Evolutionary conservation across 2,113 vertebrate species (phyloP).

Genomic region (Cochlearius cochlearius): DNA sequence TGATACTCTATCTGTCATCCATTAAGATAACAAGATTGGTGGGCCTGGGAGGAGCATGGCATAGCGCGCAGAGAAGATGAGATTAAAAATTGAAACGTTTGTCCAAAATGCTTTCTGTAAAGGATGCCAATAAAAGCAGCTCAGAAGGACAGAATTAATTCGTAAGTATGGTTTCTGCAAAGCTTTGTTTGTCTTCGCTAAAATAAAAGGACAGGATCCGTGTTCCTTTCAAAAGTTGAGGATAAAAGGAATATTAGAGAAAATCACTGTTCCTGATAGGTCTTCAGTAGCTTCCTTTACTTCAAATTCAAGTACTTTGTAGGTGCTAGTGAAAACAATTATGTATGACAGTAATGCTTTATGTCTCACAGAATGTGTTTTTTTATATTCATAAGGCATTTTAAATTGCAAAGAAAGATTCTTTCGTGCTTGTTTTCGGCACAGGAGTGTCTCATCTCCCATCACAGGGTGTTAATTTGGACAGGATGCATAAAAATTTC

Average conservation of each 20-base stretch:
- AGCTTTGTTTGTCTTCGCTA: neutral
- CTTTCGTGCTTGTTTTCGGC: neutral
- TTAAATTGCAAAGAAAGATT: conserved; percentile 2
- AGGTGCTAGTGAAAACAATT: conserved; percentile 17
- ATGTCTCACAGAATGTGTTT: neutral
- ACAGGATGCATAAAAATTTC: neutral
- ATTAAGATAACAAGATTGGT: conserved; percentile 93
- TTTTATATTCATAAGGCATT: neutral
- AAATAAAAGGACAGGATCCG: neutral
- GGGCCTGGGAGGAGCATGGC: conserved; percentile 33
- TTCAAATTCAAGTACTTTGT: conserved; percentile 6
- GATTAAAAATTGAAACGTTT: conserved; percentile 64
- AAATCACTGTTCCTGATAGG: neutral
- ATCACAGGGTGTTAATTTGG: neutral
- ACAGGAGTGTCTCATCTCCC: neutral
- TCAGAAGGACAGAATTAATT: conserved; percentile 48
- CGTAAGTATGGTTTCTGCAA: neutral
- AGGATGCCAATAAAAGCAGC: conserved; percentile 29
- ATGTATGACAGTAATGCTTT: conserved; percentile 15
- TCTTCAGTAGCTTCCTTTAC: neutral
- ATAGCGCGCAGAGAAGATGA: neutral
- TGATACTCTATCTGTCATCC: conserved; percentile 78
- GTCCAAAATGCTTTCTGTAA: neutral
- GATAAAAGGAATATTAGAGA: neutral
- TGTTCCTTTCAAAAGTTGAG: neutral